Evolutionary conservation across 2,797 vertebrate species (phyloP), one percentile per base, ranked within the genome.

Genomic region (Harpagifer antarcticus): DNA sequence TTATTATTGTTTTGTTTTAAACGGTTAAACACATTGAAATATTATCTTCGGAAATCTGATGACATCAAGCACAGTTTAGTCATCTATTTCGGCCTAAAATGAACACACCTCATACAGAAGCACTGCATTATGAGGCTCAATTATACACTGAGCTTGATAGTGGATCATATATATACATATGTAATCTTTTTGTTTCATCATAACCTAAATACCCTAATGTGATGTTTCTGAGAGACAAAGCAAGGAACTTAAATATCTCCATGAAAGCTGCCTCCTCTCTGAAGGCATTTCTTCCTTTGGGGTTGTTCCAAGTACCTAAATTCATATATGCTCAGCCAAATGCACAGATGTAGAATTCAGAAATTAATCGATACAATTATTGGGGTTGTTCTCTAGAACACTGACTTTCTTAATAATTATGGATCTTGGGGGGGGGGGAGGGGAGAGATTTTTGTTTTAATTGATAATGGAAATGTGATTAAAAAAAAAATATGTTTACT

Each of bases 251-350:
- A 37, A 37, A 37, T 37, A 37, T 6, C 69, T 94, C 89, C 78
- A 81, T 77, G 87, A 85, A 92, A 72, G 72, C 61, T 13, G 87
- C 87, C 68, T 94, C 92, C 63, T 94, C 93, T 61, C 57, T 85
- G 83, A 94, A 94, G 76, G 78, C 79, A 2, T 31, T 3, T 3
- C n/a, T 45, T 20, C 1, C 16, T 49, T 19, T 58, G 11, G 14
- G 12, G 31, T 37, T n/a, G 15, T 47, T 8, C 37, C 43, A 3
- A 27, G 27, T 27, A 14, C 11, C 31, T 11, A 15, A 12, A 10
- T 47, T 45, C 27, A 14, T 66, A 33, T 50, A 19, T 27, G 27
- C 27, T 27, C 27, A 27, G 27, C 27, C 27, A 27, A 27, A 27
- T 27, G 15, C 4, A 20, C 42, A 23, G 17, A 31, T 60, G 4